A percentile compares a stretch with the other conserved stretches of the same genome.
These are phyloP conservation scores for Xenops minutus DNA, from an alignment of 2,797 vertebrate species.

Conservation along the genomic window DNA sequence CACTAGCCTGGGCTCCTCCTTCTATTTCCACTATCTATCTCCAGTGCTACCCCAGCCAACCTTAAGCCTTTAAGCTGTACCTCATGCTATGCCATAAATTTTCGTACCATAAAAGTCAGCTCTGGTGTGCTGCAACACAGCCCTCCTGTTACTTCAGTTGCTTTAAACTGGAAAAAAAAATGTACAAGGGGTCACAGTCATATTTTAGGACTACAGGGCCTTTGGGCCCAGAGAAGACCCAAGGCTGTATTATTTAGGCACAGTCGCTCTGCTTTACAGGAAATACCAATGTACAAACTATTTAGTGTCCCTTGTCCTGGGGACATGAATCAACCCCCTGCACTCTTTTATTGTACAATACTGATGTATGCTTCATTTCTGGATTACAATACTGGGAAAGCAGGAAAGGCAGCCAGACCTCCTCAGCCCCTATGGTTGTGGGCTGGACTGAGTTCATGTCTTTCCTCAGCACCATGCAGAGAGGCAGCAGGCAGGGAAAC, in stretches of 20 bases:
- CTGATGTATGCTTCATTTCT: neutral
- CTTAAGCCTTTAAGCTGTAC: conserved; percentile 16
- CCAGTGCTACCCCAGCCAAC: neutral
- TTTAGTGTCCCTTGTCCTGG: neutral
- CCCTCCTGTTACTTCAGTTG: neutral
- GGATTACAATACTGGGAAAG: neutral
- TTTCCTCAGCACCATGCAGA: neutral
- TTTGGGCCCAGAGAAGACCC: neutral
- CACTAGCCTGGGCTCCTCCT: neutral
- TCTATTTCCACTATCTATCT: neutral
- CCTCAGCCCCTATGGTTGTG: neutral
- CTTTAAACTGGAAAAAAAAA: neutral
- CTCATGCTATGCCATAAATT: conserved; percentile 6
- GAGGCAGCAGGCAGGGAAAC: neutral
- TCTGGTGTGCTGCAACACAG: neutral
- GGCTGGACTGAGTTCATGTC: neutral
- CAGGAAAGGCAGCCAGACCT: neutral
- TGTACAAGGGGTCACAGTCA: neutral
- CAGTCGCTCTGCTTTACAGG: neutral
- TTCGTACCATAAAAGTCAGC: neutral
- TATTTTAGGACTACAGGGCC: neutral
- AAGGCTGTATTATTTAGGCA: neutral
- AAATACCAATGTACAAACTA: neutral
- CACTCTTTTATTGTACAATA: neutral
- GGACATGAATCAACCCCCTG: neutral